Conservation (phyloP, 2,113 vertebrate species). For the Sinocyclocheilus anophthalmus region DNA sequence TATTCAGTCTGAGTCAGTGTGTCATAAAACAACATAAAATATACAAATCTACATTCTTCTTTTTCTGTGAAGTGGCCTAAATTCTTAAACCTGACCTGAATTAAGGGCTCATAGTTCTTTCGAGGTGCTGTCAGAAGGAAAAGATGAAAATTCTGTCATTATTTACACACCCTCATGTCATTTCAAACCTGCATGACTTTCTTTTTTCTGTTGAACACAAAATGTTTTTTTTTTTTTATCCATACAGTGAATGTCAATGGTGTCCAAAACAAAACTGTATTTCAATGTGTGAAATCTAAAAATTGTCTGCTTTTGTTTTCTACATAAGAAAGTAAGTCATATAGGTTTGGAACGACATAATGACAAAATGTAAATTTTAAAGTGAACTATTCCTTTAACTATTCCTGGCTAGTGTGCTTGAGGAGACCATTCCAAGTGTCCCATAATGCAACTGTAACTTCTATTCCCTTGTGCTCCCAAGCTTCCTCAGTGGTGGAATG, state of each 20-base stretch:
- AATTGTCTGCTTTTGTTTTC: not conserved
- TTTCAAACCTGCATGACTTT: not conserved
- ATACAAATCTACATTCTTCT: not conserved
- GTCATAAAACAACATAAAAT: constrained; percentile 27
- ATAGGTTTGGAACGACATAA: not conserved
- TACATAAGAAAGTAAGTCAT: not conserved
- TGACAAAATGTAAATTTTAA: not conserved
- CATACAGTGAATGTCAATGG: not conserved
- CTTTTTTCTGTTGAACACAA: not conserved
- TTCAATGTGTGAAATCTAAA: not conserved
- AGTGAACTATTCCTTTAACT: not conserved
- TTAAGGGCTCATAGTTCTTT: constrained; percentile 2
- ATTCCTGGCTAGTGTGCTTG: constrained; percentile 57
- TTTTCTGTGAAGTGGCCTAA: constrained; percentile 46
- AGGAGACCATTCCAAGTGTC: constrained; percentile 63
- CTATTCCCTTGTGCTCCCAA: constrained; percentile 41
- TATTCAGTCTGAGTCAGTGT: not conserved
- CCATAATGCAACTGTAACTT: not conserved
- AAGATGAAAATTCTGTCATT: constrained; percentile 44
- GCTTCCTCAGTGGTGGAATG: constrained; percentile 68
- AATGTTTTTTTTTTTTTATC: not conserved
- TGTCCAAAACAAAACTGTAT: not conserved
- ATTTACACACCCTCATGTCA: not conserved
- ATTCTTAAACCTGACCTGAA: constrained; percentile 66
- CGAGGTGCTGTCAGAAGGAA: not conserved